Evolutionary conservation across 1,140 invertebrate species (phyloP).

Genomic region (Alviniconcha marisindica): DNA sequence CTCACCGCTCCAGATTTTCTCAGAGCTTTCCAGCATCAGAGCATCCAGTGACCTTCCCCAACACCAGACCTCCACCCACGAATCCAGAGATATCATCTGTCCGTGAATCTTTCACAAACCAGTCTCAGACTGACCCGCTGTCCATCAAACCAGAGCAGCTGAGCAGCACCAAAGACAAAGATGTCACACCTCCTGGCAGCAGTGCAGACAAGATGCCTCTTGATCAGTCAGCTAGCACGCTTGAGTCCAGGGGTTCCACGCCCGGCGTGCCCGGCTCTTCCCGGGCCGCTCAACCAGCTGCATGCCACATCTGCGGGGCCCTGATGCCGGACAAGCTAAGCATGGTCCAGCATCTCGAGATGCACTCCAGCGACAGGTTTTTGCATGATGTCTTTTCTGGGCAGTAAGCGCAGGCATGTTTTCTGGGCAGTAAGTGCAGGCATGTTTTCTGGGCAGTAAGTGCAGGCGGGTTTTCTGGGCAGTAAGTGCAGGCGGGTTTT

Average conservation of each 20-base stretch:
- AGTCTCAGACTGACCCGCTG: background rate
- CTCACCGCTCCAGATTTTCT: background rate
- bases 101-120: background rate
- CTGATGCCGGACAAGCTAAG: background rate
- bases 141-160: background rate
- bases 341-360: conserved; percentile 16
- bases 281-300: background rate
- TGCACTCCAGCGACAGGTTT: conserved; percentile 16
- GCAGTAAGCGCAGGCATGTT: too few species aligned
- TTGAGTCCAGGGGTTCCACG: background rate
- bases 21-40: background rate
- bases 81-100: background rate
- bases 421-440: too few species aligned
- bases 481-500: too few species aligned
- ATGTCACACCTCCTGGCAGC: background rate
- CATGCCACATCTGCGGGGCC: conserved; percentile 23
- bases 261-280: background rate
- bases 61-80: background rate
- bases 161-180: background rate
- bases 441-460: too few species aligned
- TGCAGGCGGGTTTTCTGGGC: too few species aligned
- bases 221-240: background rate
- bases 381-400: conserved; percentile 24
- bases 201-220: background rate
- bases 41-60: background rate